Evolutionary conservation across 1,140 invertebrate genomes (phyloP).

Genomic region (Calliopsis andreniformis): DNA sequence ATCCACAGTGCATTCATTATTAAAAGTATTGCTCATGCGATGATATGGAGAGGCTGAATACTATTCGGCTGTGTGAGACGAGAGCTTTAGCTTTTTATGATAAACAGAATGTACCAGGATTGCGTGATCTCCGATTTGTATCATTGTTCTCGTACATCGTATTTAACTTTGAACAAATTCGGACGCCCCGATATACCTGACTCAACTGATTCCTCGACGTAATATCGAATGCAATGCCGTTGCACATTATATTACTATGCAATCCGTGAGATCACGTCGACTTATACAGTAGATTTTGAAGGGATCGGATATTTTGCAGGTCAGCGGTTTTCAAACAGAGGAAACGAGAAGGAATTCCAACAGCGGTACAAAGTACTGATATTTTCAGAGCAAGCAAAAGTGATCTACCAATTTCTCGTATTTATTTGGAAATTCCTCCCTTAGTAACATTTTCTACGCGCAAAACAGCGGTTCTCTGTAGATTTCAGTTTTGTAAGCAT

Average conservation of each 20-base stretch:
- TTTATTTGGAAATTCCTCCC: no score
- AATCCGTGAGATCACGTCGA: not conserved
- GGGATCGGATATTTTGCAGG: not conserved
- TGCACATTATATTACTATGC: constrained; percentile 7
- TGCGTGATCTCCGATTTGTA: not conserved
- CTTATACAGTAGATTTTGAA: not conserved
- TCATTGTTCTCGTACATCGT: not conserved
- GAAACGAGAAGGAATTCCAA: not conserved
- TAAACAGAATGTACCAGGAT: constrained; percentile 2
- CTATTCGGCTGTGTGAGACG: no score
- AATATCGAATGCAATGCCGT: constrained; percentile 7
- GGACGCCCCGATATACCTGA: not conserved
- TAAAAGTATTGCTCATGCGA: not conserved
- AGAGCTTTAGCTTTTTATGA: not conserved
- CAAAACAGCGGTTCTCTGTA: no score
- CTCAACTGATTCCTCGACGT: not conserved
- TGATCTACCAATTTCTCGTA: no score
- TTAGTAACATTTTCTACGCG: not conserved
- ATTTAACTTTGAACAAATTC: not conserved
- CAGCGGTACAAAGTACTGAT: not conserved
- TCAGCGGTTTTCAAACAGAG: constrained; percentile 12
- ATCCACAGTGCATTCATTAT: not conserved
- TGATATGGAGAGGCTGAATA: not conserved
- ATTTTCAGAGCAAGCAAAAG: constrained; percentile 7
- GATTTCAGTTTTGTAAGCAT: no score